Evolutionary conservation across 2,113 vertebrate species (phyloP).

Genomic region (Penelope pileata): DNA sequence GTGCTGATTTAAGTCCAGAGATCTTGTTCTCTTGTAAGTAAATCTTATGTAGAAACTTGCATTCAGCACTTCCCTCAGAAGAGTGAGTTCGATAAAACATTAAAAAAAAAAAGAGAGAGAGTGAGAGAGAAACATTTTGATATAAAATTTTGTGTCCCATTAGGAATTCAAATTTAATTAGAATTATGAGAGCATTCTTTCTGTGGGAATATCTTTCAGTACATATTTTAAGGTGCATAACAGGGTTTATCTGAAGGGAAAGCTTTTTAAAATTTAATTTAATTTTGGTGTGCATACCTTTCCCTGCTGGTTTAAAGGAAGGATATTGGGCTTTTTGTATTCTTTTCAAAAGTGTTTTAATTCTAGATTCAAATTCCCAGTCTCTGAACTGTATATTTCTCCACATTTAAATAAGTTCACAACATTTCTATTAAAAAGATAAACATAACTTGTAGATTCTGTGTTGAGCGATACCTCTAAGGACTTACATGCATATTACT

Average conservation of each 20-base stretch:
- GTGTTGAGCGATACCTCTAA: neutral
- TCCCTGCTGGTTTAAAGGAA: neutral
- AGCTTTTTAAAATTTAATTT: constrained; percentile 32
- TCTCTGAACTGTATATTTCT: neutral
- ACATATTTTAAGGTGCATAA: constrained; percentile 42
- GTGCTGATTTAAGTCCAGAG: neutral
- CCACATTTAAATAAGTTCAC: neutral
- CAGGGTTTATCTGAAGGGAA: neutral
- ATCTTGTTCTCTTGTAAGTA: neutral
- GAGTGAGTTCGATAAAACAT: neutral
- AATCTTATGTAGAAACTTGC: neutral
- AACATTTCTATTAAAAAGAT: neutral
- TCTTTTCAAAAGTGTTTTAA: neutral
- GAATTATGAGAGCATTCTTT: constrained; percentile 9
- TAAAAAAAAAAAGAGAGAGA: neutral
- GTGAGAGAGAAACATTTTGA: neutral
- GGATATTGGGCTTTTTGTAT: neutral
- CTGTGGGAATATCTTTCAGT: constrained; percentile 39
- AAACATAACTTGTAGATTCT: neutral
- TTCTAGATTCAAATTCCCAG: neutral
- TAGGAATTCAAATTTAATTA: constrained; percentile 55
- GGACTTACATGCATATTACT: neutral
- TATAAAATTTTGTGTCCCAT: constrained; percentile 19
- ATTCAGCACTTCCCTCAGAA: neutral
- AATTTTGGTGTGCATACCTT: neutral